These are phyloP conservation scores for Baryphthengus martii DNA, from an alignment of 2,113 vertebrate species.

Conservation along the genomic window DNA sequence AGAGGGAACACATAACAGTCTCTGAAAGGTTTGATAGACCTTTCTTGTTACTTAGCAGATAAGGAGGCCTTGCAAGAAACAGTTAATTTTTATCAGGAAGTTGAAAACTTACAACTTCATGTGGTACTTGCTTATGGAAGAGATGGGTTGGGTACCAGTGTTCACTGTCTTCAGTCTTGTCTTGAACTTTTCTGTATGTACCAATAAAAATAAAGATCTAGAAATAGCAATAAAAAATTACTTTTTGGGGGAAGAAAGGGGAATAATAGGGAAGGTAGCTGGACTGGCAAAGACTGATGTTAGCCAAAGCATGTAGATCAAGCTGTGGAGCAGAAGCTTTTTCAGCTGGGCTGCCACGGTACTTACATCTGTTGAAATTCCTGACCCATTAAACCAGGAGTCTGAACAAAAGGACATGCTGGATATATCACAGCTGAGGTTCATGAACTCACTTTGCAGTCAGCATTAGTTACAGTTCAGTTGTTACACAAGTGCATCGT, in stretches of 20 bases:
- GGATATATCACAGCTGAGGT: constrained; percentile 47
- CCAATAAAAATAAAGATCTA: not conserved
- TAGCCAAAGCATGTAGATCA: not conserved
- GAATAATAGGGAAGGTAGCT: not conserved
- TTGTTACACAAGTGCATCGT: constrained; percentile 1
- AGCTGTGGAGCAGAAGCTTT: not conserved
- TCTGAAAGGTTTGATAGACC: not conserved
- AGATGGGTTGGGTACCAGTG: not conserved
- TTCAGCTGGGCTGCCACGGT: not conserved
- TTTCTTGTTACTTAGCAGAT: not conserved
- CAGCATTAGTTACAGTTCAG: constrained; percentile 54
- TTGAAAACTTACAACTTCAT: not conserved
- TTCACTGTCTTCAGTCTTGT: not conserved
- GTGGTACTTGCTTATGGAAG: not conserved
- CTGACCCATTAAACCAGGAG: not conserved
- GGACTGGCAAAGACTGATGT: not conserved
- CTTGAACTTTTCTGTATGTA: not conserved
- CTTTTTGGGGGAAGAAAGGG: not conserved
- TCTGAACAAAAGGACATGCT: not conserved
- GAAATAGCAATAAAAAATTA: not conserved
- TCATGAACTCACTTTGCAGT: constrained; percentile 37
- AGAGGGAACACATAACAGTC: not conserved
- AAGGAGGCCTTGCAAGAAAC: not conserved
- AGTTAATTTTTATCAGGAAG: not conserved
- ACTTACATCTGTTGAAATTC: constrained; percentile 29